phyloP scores from a whole-genome alignment of 2,888 invertebrate genomes.

The Meiosimyza decipiens region DNA sequence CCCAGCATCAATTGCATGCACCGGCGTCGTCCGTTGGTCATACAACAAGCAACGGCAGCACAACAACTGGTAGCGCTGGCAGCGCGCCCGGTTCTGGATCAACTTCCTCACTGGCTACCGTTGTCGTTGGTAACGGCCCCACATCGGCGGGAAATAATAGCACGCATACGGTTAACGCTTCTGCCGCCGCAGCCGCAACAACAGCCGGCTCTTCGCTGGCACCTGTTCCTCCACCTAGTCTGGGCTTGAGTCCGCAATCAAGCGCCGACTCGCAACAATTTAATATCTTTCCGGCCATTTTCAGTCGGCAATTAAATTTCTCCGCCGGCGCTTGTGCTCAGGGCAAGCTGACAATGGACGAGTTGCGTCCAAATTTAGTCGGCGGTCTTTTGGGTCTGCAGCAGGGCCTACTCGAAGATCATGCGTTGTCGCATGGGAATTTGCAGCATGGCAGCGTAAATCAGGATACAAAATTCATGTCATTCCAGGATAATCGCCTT shows the following conservation, averaged over 20 bases:
- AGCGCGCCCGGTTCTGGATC: conserved; percentile 49
- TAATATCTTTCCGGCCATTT: conserved; percentile 92
- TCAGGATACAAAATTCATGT: conserved; percentile 68
- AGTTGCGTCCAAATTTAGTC: conserved; percentile 83
- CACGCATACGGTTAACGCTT: conserved; percentile 49
- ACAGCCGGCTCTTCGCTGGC: conserved; percentile 52
- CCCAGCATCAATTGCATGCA: conserved; percentile 40
- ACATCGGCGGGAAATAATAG: conserved; percentile 52
- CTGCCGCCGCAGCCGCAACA: conserved; percentile 48
- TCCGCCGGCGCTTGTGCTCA: conserved; percentile 76
- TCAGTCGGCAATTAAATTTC: conserved; percentile 89
- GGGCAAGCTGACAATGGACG: conserved; percentile 85
- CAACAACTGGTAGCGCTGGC: conserved; percentile 48
- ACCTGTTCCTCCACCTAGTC: conserved; percentile 58
- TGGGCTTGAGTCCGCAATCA: conserved; percentile 66
- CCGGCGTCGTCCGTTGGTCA: conserved; percentile 43
- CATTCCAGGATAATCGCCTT: conserved; percentile 67
- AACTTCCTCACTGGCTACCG: conserved; percentile 47
- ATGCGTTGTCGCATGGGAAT: conserved; percentile 68
- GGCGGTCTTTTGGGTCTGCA: conserved; percentile 83
- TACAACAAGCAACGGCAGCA: conserved; percentile 49
- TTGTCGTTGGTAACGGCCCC: conserved; percentile 62
- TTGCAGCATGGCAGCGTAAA: conserved; percentile 66
- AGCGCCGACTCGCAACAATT: conserved; percentile 73
- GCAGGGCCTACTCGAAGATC: conserved; percentile 83